Evolutionary conservation across 2,888 invertebrate species (phyloP), one percentile per base, ranked within the genome.

Genomic region (Tanytarsus gracilentus): DNA sequence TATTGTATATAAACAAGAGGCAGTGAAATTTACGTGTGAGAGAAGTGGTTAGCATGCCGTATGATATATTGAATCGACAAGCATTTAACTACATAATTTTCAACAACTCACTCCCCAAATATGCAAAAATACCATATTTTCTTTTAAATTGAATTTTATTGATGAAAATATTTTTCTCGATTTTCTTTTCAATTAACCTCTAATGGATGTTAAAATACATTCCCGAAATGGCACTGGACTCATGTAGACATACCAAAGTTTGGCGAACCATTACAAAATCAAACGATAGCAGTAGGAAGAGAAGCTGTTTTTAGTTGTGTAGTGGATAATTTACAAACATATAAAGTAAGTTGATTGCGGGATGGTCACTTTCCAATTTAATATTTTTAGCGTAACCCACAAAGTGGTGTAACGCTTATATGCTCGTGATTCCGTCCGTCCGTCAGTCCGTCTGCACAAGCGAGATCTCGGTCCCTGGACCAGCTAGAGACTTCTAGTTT

Each of bases 241-340:
- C 4, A 36, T 74, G 6, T 77, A 83, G 84, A 82, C 75, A 71
- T 81, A 62, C 84, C 84, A 9, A 78, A 81, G 65, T 84, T 84
- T 67, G 79, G 81, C 23, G 83, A 82, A 9, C 79, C 80, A 0
- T 77, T 84, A 48, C 78, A 80, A 48, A 85, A 85, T 69, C 81
- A 83, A 56, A 85, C 85, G 0, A 80, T 81, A 16, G 80, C 84
- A 4, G 78, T 84, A 30, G 82, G 85, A 40, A 74, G 85, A 55
- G 84, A 84, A 67, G 84, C 83, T 7, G 75, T 79, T 5, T 77
- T 85, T 58, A 81, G 82, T 33, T 85, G 85, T 67, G 78, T 79
- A 53, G 84, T 85, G 25, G 83, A 84, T 68, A 82, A 83, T 70
- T 73, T 85, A 65, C 81, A 81, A 66, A 79, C 80, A 1, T 85